phyloP scores from a whole-genome alignment of 1,140 invertebrate genomes.

The Cephus cinctus region DNA sequence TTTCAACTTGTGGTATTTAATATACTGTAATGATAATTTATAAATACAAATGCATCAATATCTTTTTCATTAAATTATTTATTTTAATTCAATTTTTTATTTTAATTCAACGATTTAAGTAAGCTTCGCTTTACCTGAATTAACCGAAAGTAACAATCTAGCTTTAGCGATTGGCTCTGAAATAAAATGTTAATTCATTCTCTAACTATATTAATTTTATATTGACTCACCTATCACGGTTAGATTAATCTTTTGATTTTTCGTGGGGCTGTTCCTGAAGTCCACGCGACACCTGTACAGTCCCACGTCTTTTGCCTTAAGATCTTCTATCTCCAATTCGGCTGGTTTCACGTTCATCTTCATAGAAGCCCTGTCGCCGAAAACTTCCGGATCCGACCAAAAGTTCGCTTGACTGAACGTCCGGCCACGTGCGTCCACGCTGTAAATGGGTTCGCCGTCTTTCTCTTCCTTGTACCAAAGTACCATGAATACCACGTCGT shows the following conservation, averaged over 20 bases:
- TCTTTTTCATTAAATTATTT: too few species aligned
- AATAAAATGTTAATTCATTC: too few species aligned
- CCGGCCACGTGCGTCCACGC: conserved; percentile 49
- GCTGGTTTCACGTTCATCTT: conserved; percentile 57
- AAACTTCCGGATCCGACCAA: conserved; percentile 68
- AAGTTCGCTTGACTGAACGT: conserved; percentile 44
- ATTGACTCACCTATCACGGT: conserved; percentile 71
- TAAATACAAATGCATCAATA: too few species aligned
- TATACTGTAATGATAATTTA: too few species aligned
- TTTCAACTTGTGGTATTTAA: too few species aligned
- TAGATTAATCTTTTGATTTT: conserved; percentile 71
- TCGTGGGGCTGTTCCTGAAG: conserved; percentile 69
- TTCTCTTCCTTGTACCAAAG: conserved; percentile 71
- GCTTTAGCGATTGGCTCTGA: too few species aligned
- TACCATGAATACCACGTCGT: conserved; percentile 68
- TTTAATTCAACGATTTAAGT: too few species aligned
- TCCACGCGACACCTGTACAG: conserved; percentile 75
- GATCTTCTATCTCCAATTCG: conserved; percentile 57
- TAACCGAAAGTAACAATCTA: too few species aligned
- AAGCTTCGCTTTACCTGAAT: too few species aligned
- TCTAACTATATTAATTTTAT: too few species aligned
- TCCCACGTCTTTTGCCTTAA: conserved; percentile 64
- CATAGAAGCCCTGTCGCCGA: conserved; percentile 61
- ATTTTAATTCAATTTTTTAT: too few species aligned
- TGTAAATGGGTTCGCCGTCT: conserved; percentile 54